Conservation (phyloP, 2,797 vertebrate species). For the Poecilia wingei region DNA sequence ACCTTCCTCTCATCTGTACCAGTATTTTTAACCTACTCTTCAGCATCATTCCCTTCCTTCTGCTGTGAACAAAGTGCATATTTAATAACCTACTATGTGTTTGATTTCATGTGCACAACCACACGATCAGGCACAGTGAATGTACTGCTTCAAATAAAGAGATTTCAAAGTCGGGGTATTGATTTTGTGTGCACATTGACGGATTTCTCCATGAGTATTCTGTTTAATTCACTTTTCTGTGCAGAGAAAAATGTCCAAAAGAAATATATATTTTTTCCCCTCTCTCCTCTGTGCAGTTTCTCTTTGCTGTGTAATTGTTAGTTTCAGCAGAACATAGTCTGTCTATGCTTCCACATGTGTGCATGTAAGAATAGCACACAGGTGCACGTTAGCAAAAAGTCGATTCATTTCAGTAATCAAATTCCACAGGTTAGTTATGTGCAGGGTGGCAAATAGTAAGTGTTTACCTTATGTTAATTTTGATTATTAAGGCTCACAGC, state of each 20-base stretch:
- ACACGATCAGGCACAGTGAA: slow-evolving; percentile 26
- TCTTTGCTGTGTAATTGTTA: neutral
- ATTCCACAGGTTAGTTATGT: neutral
- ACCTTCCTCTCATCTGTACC: slow-evolving; percentile 8
- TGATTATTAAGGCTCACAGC: neutral
- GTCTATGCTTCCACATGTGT: neutral
- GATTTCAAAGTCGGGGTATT: slow-evolving; percentile 39
- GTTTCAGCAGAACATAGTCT: neutral
- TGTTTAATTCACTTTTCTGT: slow-evolving; percentile 7
- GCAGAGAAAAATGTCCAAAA: neutral
- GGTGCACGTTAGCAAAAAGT: neutral
- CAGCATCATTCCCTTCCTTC: neutral
- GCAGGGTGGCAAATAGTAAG: neutral
- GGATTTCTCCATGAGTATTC: slow-evolving; percentile 16
- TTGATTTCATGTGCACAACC: slow-evolving; percentile 36
- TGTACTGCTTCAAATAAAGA: slow-evolving; percentile 43
- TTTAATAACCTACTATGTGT: slow-evolving; percentile 45
- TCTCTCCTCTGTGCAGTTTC: neutral
- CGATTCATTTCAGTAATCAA: neutral
- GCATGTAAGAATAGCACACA: neutral
- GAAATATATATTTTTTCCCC: slow-evolving; percentile 5
- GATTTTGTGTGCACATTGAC: slow-evolving; percentile 39
- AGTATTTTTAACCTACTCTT: slow-evolving; percentile 11
- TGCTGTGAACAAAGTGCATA: slow-evolving; percentile 47
- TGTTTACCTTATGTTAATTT: neutral